Base-by-base conservation (phyloP, 2,888 invertebrate species). In the Andrena hattorfiana region DNA sequence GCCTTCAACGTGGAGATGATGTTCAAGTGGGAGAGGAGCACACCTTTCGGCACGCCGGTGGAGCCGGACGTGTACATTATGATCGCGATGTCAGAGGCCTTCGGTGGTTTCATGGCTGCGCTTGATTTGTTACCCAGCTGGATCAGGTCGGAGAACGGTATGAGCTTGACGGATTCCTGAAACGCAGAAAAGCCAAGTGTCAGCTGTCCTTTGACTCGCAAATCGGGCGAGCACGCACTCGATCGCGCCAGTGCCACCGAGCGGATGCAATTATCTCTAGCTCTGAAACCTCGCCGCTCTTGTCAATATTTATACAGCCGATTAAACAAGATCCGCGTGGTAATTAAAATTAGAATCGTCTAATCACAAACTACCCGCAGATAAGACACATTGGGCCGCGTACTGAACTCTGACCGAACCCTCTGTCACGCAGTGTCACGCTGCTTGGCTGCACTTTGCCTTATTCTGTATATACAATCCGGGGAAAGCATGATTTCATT, bases 51-150 rank as follows among this genome's bases (percentile, higher is more conserved):
- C 80, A 97, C 96, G 71, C 99, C 99, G 3, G 99, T 99, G 0
- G 99, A 99, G 6, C 99, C 99, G 89, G 98, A 99, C 2, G 99
- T 99, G 95, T 99, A 99, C 99, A 99, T 99, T 59, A 99, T 97
- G 90, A 99, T 98, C 67, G 99, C 99, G 4, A 97, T 96, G 94
- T 99, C 99, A 16, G 96, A 95, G 6, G 96, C 94, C 6, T 94
- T 94, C 1, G 98, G 98, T 6, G 96, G 95, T 4, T 95, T 94
- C 26, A 85, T 69, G 35, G 78, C 85, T 20, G 89, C 90, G 0
- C 70, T 88, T 5, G 94, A 93, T 1, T 88, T 75, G 64, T 93
- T 94, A 16, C 97, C 97, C 51, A 93, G 93, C 74, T 95, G 94
- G 68, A 97, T 94, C 0, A 97, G 95, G 67, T 98, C 97, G 59